Conservation (phyloP, 2,888 invertebrate genomes). For the Diarsia mendica region DNA sequence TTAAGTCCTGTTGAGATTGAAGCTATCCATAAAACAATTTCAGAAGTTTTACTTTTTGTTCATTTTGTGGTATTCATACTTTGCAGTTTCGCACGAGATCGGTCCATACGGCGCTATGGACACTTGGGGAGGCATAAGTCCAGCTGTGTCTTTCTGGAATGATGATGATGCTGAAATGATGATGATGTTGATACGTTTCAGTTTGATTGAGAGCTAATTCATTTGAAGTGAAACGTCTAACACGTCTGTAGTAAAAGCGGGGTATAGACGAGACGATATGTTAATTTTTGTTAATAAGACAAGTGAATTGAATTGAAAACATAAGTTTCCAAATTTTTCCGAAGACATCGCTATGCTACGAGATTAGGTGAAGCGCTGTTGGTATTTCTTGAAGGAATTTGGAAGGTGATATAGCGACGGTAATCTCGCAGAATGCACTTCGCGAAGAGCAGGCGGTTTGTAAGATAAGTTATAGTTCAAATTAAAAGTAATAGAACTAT, state of each 20-base stretch:
- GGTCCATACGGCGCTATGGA: too few species aligned
- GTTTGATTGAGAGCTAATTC: neutral
- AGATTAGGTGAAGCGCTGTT: neutral
- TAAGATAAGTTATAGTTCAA: neutral
- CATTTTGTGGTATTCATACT: neutral
- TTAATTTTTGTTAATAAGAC: neutral
- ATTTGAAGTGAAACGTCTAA: neutral
- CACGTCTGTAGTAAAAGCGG: neutral
- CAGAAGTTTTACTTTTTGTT: neutral
- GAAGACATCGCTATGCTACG: neutral
- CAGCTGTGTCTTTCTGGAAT: too few species aligned
- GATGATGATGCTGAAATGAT: too few species aligned
- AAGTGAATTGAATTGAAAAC: neutral
- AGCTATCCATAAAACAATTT: neutral
- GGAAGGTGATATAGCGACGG: neutral
- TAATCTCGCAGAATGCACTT: slow-evolving; percentile 16
- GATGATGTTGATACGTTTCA: neutral
- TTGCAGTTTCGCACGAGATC: neutral
- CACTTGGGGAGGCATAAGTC: too few species aligned
- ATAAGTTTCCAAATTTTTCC: neutral
- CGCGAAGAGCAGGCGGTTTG: neutral
- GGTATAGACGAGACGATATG: neutral
- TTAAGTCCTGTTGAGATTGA: too few species aligned
- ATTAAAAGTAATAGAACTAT: neutral
- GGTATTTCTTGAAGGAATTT: slow-evolving; percentile 6